Conservation (phyloP, 2,797 vertebrate genomes). For the Ispidina lecontei region DNA sequence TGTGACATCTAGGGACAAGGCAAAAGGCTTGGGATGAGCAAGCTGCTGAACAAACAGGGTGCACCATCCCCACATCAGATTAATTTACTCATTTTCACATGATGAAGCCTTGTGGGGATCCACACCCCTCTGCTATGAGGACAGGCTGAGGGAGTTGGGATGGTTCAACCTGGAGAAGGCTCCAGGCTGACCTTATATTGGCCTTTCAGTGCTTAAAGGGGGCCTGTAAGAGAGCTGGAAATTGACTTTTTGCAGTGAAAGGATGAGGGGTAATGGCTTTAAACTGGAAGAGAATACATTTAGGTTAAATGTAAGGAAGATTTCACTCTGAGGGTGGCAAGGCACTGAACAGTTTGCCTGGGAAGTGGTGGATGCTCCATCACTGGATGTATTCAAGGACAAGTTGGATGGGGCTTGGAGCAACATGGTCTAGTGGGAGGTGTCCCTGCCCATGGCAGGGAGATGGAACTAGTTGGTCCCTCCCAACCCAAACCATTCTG, state of each 20-base stretch:
- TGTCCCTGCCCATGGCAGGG: background rate
- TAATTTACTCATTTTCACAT: background rate
- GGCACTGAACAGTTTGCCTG: too few relatives aligned
- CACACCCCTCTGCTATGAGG: background rate
- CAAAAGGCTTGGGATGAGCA: background rate
- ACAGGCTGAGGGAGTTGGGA: background rate
- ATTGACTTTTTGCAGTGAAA: background rate
- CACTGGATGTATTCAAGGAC: background rate
- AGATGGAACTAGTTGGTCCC: background rate
- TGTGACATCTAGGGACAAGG: background rate
- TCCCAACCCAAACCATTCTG: background rate
- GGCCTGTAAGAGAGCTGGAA: background rate
- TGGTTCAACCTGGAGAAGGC: background rate
- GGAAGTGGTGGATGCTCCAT: background rate
- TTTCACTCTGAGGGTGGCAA: too few relatives aligned
- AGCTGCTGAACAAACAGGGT: fast-evolving
- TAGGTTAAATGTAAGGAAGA: background rate
- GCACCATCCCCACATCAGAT: background rate
- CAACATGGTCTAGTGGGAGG: background rate
- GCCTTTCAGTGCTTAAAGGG: background rate
- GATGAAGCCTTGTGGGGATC: background rate
- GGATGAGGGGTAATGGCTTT: background rate
- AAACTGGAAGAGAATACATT: background rate
- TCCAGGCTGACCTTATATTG: background rate
- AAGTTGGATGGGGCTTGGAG: background rate